Base-by-base conservation (phyloP, 2,797 vertebrate species). In the Pitangus sulphuratus region DNA sequence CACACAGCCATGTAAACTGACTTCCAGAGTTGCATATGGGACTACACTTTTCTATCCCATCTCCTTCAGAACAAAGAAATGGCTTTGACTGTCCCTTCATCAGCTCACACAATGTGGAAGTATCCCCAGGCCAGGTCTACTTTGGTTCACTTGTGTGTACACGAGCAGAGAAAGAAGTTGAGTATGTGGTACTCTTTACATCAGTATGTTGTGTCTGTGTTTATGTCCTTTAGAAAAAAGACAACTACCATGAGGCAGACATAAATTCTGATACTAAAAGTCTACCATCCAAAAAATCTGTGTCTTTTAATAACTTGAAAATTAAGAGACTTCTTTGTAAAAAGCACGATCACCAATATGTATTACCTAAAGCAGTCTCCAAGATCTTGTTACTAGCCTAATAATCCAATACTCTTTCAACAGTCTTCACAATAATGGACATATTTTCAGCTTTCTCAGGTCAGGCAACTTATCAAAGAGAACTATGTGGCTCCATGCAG, bases 401-500 rank as follows among this genome's bases (percentile, higher is more conserved):
- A 88, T 93, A 83, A 94, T 62, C 19, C 71, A 84, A 51, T 65
- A 75, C 81, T 89, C 81, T 92, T 95, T 92, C 82, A 33, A 95
- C 80, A 87, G 80, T 80, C 69, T 88, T 87, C 89, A 77, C 69
- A 87, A 85, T 96, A 96, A 96, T 83, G 86, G 97, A 96, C 94
- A 92, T 93, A 94, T 97, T 97, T 97, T 96, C 96, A 94, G 90
- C 84, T 97, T 98, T 96, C 91, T 95, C 51, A 71, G 96, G 92
- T 95, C 1, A 2, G 86, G 74, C 76, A 94, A 81, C 93, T 96
- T 97, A 97, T 95, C 95, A 96, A 95, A 97, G 93, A 83, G 89
- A 97, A 89, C 89, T 86, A 10, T 28, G 82, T 79, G 94, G 90
- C 89, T 96, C 69, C 97, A 94, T 21, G 83, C 96, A 91, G 97